Percentiles rank a stretch among this genome's conserved stretches.
Evolutionary conservation across 2,797 vertebrate genomes (phyloP).

Genomic region (Acrossocheilus wenchowensis): DNA sequence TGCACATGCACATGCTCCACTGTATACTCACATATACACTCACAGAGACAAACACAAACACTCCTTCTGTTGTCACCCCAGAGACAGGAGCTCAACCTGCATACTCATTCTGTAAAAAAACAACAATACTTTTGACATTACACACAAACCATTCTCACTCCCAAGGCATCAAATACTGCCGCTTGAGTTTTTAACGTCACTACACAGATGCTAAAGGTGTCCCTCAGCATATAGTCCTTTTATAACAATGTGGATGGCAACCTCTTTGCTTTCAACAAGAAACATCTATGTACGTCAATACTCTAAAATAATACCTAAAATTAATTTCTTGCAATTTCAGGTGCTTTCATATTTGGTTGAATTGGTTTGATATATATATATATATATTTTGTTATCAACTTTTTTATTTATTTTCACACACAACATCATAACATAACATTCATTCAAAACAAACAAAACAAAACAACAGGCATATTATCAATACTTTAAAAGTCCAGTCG

Average conservation of each 20-base stretch:
- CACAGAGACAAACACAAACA: not conserved
- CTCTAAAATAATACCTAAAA: no score
- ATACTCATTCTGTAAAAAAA: constrained; percentile 48
- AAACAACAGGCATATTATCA: no score
- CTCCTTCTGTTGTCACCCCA: constrained; percentile 44
- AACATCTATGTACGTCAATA: not conserved
- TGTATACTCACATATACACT: not conserved
- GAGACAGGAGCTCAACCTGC: constrained; percentile 51
- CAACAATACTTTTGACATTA: constrained; percentile 9
- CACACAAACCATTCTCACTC: not conserved
- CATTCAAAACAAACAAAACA: no score
- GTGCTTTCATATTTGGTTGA: not conserved
- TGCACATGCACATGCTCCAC: constrained; percentile 8
- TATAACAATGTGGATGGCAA: not conserved
- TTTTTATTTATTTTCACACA: no score
- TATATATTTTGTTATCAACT: no score
- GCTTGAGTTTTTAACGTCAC: not conserved
- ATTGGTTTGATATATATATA: no score
- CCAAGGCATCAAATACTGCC: not conserved
- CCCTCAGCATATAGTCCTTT: not conserved
- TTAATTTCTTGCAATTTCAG: not conserved
- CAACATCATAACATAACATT: no score
- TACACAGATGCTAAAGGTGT: not conserved
- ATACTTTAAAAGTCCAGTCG: no score
- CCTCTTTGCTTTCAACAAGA: not conserved